Evolutionary conservation across 2,888 invertebrate genomes (phyloP), one percentile per base, ranked within the genome.

Genomic region (Harpalus rufipes): DNA sequence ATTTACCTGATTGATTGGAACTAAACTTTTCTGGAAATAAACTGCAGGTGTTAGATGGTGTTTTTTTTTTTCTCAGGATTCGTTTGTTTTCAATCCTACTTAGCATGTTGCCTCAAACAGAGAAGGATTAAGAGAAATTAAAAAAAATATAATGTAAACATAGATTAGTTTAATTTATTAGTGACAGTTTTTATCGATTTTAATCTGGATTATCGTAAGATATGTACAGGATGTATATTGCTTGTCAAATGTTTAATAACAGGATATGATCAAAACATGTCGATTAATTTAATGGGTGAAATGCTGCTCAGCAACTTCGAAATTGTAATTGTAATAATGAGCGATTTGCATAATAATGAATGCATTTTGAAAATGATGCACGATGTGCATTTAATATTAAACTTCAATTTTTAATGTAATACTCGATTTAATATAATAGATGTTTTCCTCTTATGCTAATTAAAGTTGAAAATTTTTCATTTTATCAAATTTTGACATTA

Each of bases 51-150:
- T 68, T 68, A 39, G 39, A 68, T 74, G 12, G 16, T 41, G 44
- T 74, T 44, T 74, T 44, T 74, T 74, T 74, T 74, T 74, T 44
- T 74, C 51, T 74, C 51, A 74, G 44, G 16, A 74, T 68, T 32
- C n/a, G 18, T 74, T 74, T 44, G 72, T 44, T 74, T 74, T 72
- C 25, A 63, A 63, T 39, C 32, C 5, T 32, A 21, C 51, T 39
- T 68, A 10, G 72, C 51, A 18, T 44, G 6, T 21, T 44, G 14
- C 44, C 18, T 4, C 14, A 25, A 44, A 18, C 72, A 44, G 72
- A 16, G 16, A 18, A 4, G 72, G 18, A 18, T 74, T 44, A 74
- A 74, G 72, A 18, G 16, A 1, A 21, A 74, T 39, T 68, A 32
- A 39, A 3, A 8, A 5, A 51, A 51, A 12, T 10, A 12, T 51